Base-by-base conservation (phyloP, 2,113 vertebrate species). In the Macquaria ambigua region DNA sequence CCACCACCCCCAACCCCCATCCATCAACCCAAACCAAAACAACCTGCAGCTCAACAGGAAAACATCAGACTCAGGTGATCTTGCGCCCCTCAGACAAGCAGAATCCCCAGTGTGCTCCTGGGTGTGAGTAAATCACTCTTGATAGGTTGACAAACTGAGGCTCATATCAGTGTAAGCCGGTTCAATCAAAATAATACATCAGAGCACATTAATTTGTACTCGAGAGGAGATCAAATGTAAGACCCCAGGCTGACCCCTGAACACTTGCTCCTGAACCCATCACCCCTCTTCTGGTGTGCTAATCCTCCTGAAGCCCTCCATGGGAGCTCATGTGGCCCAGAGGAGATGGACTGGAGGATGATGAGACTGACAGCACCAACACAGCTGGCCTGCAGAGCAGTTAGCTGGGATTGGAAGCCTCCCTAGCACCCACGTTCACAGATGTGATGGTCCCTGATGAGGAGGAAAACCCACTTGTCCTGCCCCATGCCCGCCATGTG, bases 321-420 rank as follows among this genome's bases (percentile, higher is more conserved):
- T 79, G 71, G 89, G 90, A 84, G 91, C 87, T 90, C 88, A 87
- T 89, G 74, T 89, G 87, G 83, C 59, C 43, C 1, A 43, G 84
- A 88, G 90, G 91, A 92, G 92, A 93, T 90, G 91, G 89, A 91
- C 68, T 89, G 88, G 86, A 93, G 79, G 81, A 39, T 82, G 66
- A 93, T 93, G 89, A 78, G 86, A 75, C 85, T 93, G 94, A 95
- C 93, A 94, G 89, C 84, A 92, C 87, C 94, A 95, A 96, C 93
- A 95, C 95, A 95, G 94, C 93, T 95, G 94, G 82, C 77, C 78
- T 68, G 71, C 46, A 66, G 43, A 82, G 77, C 59, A 46, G 21
- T 31, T 41, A 52, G 68, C 62, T 64, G 55, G n/a, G 69, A 73
- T 21, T 74, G 63, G n/a, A 79, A 70, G 56, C 64, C 41, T 53